phyloP scores from a whole-genome alignment of 2,888 invertebrate genomes.

The Troides oblongomaculatus region DNA sequence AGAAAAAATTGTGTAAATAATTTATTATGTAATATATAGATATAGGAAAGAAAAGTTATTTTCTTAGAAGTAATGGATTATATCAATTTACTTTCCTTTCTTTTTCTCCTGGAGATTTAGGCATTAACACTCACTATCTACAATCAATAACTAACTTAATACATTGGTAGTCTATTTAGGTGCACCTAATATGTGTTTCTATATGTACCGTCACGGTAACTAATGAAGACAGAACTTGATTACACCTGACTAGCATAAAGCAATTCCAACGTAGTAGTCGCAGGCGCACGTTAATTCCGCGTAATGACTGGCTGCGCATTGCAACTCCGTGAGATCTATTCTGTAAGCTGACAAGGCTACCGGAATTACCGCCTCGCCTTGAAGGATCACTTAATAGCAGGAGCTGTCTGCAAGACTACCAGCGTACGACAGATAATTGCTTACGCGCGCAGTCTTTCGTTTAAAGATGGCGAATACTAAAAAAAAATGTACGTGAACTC shows the following conservation, averaged over 20 bases:
- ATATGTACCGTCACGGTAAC: constrained; percentile 19
- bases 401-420: constrained; percentile 30
- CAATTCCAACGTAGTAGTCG: constrained; percentile 35
- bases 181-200: constrained; percentile 6
- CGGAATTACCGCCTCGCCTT: constrained; percentile 44
- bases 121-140: no score
- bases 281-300: constrained; percentile 49
- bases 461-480: neutral
- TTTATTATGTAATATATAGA: no score
- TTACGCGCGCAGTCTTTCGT: constrained; percentile 24
- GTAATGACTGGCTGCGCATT: constrained; percentile 54
- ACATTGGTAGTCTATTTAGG: neutral
- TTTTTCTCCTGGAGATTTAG: no score
- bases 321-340: constrained; percentile 41
- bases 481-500: neutral
- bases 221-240: constrained; percentile 22
- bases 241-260: constrained; percentile 22
- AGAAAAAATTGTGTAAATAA: no score
- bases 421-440: constrained; percentile 4
- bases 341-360: constrained; percentile 43
- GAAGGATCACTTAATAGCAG: constrained; percentile 44
- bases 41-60: no score
- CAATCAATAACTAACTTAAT: neutral
- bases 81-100: no score
- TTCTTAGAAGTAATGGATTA: no score